Evolutionary conservation across 1,140 invertebrate species (phyloP).

Genomic region (Euura lappo): DNA sequence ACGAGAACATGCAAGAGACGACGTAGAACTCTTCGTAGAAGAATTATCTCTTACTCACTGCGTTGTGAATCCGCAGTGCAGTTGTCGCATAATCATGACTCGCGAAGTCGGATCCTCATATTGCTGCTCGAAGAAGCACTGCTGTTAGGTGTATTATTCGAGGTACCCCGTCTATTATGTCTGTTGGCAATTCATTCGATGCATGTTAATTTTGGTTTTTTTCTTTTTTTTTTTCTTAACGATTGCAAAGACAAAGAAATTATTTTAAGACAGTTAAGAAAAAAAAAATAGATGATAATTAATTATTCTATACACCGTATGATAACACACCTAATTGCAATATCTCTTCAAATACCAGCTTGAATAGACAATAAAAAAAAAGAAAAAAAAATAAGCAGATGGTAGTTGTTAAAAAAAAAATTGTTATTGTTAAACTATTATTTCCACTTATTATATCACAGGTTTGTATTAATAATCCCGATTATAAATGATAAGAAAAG

Average conservation of each 20-base stretch:
- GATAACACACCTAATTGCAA: constrained; percentile 3
- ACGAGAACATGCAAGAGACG: too few relatives aligned
- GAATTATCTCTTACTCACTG: neutral
- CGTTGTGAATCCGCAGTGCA: neutral
- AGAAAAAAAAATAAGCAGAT: too few relatives aligned
- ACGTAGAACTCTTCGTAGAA: too few relatives aligned
- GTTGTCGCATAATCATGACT: neutral
- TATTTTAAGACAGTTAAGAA: neutral
- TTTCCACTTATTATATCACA: too few relatives aligned
- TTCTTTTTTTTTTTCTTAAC: too few relatives aligned
- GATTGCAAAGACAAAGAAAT: neutral
- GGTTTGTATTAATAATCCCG: too few relatives aligned
- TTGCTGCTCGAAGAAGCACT: constrained; percentile 4
- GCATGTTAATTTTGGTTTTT: neutral
- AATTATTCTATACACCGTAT: neutral
- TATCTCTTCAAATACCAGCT: neutral
- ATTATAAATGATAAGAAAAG: neutral
- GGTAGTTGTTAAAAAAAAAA: too few relatives aligned
- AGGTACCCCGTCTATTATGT: neutral
- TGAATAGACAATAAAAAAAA: too few relatives aligned
- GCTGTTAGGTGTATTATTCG: constrained; percentile 7
- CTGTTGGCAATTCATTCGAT: neutral
- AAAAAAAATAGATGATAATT: neutral
- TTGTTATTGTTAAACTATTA: too few relatives aligned
- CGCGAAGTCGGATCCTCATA: neutral